These are phyloP conservation scores for Noctua pronuba DNA, from an alignment of 2,888 invertebrate species.

Conservation along the genomic window DNA sequence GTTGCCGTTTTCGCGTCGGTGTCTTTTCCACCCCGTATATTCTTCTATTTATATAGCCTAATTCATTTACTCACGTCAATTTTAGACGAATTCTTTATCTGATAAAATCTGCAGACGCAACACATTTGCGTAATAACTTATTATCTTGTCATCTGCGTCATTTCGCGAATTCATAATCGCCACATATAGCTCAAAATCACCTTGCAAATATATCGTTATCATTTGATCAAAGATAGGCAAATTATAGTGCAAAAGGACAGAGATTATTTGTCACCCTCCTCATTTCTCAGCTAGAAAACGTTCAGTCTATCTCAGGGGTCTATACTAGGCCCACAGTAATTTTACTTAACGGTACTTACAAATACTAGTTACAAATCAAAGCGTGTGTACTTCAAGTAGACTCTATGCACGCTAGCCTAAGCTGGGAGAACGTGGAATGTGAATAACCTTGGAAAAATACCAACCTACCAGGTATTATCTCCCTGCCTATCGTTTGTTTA, in stretches of 20 bases:
- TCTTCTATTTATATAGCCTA: neutral
- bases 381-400: constrained; percentile 56
- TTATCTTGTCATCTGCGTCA: constrained; percentile 34
- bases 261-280: constrained; percentile 4
- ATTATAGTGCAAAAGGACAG: constrained; percentile 8
- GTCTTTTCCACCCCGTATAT: too few relatives aligned
- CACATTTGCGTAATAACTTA: constrained; percentile 38
- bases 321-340: constrained; percentile 17
- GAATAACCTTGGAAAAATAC: constrained; percentile 76
- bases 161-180: constrained; percentile 35
- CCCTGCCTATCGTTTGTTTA: constrained; percentile 40
- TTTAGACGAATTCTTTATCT: constrained; percentile 36
- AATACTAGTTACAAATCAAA: constrained; percentile 41
- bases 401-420: constrained; percentile 77
- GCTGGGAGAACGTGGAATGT: constrained; percentile 80
- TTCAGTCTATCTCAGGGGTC: constrained; percentile 20
- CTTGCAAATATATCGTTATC: constrained; percentile 27
- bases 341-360: constrained; percentile 26
- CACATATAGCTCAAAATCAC: constrained; percentile 21
- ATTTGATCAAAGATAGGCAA: constrained; percentile 33
- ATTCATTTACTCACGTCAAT: neutral
- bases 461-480: constrained; percentile 55
- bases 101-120: constrained; percentile 29
- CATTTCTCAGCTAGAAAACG: neutral
- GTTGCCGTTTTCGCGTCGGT: too few relatives aligned